Percentiles rank a stretch among this genome's conserved stretches.
Evolutionary conservation across 2,888 invertebrate genomes (phyloP).

Genomic region (Parochlus steinenii): DNA sequence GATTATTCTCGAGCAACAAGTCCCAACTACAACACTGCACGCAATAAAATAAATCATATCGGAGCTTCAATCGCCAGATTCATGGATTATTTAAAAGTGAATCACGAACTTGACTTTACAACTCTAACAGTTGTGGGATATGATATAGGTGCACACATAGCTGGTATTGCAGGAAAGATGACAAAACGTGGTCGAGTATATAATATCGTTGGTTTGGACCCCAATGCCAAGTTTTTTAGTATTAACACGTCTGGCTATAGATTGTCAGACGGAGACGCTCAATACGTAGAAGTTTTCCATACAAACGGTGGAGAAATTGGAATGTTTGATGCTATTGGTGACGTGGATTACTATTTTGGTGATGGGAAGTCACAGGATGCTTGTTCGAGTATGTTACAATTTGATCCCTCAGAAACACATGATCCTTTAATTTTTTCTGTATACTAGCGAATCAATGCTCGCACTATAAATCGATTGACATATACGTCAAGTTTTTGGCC

Average conservation of each 20-base stretch:
- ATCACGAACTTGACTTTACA: too few species aligned
- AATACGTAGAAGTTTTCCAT: conserved; percentile 10
- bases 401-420: neutral
- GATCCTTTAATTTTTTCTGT: neutral
- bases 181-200: neutral
- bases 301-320: conserved; percentile 9
- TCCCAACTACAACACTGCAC: conserved; percentile 23
- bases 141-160: conserved; percentile 10
- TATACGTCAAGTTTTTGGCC: too few species aligned
- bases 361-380: conserved; percentile 4
- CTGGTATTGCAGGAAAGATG: conserved; percentile 10
- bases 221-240: conserved; percentile 1
- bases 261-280: conserved; percentile 5
- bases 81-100: conserved; percentile 18
- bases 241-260: neutral
- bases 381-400: neutral
- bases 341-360: conserved; percentile 7
- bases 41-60: conserved; percentile 21
- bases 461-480: conserved; percentile 7
- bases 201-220: conserved; percentile 7
- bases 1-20: conserved; percentile 25
- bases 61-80: conserved; percentile 22
- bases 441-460: conserved; percentile 1
- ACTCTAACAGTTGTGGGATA: neutral
- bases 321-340: conserved; percentile 5